phyloP scores from a whole-genome alignment of 2,797 vertebrate genomes.

The Lophius americanus region DNA sequence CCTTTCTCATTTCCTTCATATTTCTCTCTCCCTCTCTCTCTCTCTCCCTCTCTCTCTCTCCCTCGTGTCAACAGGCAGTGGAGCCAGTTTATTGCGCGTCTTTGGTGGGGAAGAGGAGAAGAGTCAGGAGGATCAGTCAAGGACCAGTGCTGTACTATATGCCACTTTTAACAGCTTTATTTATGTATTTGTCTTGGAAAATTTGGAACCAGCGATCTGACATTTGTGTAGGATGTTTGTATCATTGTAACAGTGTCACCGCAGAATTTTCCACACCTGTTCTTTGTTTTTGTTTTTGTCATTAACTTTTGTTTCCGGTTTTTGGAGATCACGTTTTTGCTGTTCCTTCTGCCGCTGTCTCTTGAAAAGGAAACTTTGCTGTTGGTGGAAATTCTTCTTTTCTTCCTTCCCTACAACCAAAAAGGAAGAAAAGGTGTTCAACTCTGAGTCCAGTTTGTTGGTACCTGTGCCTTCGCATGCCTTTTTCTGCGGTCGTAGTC shows the following conservation, averaged over 20 bases:
- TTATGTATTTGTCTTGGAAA: constrained; percentile 90
- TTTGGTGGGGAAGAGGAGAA: constrained; percentile 59
- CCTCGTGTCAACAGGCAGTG: constrained; percentile 57
- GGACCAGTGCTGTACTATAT: constrained; percentile 89
- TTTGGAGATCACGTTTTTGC: constrained; percentile 36
- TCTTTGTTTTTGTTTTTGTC: constrained; percentile 9
- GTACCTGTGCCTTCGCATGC: constrained; percentile 87
- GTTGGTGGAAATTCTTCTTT: constrained; percentile 63
- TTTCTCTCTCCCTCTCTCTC: background rate
- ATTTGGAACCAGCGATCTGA: constrained; percentile 82
- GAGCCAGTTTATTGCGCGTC: constrained; percentile 64
- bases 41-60: constrained; percentile 7
- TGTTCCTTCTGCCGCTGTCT: constrained; percentile 58
- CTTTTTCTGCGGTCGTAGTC: constrained; percentile 80
- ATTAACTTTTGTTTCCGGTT: constrained; percentile 1
- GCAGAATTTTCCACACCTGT: constrained; percentile 46
- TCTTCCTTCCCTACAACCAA: constrained; percentile 53
- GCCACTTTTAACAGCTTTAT: constrained; percentile 94
- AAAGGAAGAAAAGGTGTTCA: constrained; percentile 56
- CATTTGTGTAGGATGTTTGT: constrained; percentile 86
- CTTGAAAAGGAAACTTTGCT: constrained; percentile 65
- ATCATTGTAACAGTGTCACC: constrained; percentile 84
- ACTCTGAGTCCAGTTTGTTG: constrained; percentile 81
- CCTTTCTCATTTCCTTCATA: background rate
- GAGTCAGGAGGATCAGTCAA: constrained; percentile 74